phyloP scores from a whole-genome alignment of 1,140 invertebrate genomes.

The Caligus rogercresseyi region DNA sequence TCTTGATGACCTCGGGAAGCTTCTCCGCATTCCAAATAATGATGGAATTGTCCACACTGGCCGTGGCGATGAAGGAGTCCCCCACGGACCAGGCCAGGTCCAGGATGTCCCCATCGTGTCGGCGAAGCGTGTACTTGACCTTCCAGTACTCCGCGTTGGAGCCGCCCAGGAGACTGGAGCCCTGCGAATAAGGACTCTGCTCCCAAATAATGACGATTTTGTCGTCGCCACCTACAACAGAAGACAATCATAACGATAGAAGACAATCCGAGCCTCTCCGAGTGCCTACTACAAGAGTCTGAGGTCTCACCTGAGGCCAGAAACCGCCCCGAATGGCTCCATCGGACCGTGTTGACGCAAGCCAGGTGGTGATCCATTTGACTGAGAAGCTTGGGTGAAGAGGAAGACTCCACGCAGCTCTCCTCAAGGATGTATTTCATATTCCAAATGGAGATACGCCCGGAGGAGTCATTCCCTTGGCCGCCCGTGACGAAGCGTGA shows the following conservation, averaged over 20 bases:
- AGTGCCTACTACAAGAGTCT: too few relatives aligned
- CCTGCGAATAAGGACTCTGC: conserved; percentile 32
- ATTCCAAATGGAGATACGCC: conserved; percentile 84
- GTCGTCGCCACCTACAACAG: conserved; percentile 62
- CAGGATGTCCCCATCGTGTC: conserved; percentile 75
- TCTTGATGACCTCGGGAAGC: background rate
- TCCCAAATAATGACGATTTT: conserved; percentile 92
- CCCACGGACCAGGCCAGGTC: conserved; percentile 88
- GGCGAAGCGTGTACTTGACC: conserved; percentile 62
- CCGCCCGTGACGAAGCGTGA: conserved; percentile 79
- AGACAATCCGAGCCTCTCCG: too few relatives aligned
- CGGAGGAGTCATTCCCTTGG: conserved; percentile 65
- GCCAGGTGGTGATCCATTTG: conserved; percentile 85
- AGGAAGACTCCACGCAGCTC: conserved; percentile 40
- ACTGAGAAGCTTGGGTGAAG: conserved; percentile 77
- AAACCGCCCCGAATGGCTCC: conserved; percentile 69
- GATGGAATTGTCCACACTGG: conserved; percentile 73
- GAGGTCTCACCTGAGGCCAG: conserved; percentile 60
- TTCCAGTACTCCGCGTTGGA: conserved; percentile 76
- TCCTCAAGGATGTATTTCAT: conserved; percentile 54
- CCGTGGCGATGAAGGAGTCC: conserved; percentile 78
- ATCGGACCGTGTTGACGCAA: conserved; percentile 92
- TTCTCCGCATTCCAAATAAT: conserved; percentile 14
- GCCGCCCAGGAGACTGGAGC: background rate
- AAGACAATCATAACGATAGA: too few relatives aligned